Evolutionary conservation across 2,797 vertebrate species (phyloP).

Genomic region (Gymnoscopelus microlampas): DNA sequence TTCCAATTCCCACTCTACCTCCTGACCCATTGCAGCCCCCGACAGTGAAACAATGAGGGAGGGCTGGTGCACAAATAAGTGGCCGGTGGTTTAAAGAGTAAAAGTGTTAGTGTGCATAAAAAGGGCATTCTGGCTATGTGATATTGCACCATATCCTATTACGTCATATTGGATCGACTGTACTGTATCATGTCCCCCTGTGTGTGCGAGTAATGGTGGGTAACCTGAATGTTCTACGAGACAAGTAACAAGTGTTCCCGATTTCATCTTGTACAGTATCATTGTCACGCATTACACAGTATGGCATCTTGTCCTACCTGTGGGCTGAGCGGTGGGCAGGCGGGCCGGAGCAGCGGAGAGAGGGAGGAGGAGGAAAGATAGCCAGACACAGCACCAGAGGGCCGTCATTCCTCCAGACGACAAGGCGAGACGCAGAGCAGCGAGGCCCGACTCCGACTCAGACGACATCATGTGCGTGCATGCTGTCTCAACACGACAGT

Average conservation of each 20-base stretch:
- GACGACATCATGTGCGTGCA: constrained; percentile 77
- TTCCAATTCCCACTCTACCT: too few species aligned
- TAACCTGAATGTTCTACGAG: background rate
- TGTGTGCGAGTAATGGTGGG: constrained; percentile 3
- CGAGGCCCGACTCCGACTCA: constrained; percentile 70
- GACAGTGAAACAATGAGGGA: too few species aligned
- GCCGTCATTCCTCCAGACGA: constrained; percentile 81
- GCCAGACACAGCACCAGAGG: constrained; percentile 75
- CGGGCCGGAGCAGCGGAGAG: constrained; percentile 73
- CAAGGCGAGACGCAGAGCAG: constrained; percentile 66
- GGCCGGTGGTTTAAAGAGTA: too few species aligned
- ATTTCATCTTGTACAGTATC: too few species aligned
- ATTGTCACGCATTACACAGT: background rate
- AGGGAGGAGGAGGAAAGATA: constrained; percentile 70
- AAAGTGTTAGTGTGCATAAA: too few species aligned
- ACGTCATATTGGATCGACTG: too few species aligned
- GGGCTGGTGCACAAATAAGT: too few species aligned
- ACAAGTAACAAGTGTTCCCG: too few species aligned
- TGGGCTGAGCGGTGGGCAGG: constrained; percentile 67
- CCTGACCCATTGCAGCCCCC: too few species aligned
- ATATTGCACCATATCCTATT: too few species aligned
- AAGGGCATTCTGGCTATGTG: too few species aligned
- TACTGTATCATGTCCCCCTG: background rate
- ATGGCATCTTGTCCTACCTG: constrained; percentile 62
- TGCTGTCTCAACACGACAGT: constrained; percentile 65